Base-by-base conservation (phyloP, 2,113 vertebrate species). In the Okapia johnstoni region DNA sequence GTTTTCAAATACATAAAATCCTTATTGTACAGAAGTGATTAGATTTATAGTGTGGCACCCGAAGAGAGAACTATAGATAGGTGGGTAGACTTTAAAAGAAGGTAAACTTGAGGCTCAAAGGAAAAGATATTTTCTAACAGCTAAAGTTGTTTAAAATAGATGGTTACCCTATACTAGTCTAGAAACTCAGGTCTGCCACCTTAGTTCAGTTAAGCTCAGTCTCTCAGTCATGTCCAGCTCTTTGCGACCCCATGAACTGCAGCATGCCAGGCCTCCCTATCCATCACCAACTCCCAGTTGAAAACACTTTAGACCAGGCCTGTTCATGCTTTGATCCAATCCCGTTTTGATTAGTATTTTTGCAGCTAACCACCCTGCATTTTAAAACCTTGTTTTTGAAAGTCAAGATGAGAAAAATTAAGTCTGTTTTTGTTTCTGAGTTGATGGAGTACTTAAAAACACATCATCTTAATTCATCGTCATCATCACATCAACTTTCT, bases 101-200 rank as follows among this genome's bases (percentile, higher is more conserved):
- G 57, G 25, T 46, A 90, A 28, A 84, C 2, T 48, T 63, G 33
- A 48, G 33, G 10, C 15, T 88, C 26, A 84, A 13, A 43, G n/a
- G 54, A 50, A 86, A 95, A 80, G 6, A 28, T 85, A 33, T 46
- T 90, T 96, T 79, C 50, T 19, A 91, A 55, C 12, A 93, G 86
- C 3, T 50, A 48, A 54, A 48, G 11, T 19, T 86, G 28, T 93
- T 88, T 85, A 88, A 92, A 93, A 36, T 66, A 36, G 9, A 61
- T 19, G 11, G 36, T 46, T 12, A 36, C 5, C 15, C 23, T 73
- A 19, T 7, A 10, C 11, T 25, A 61, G 57, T 60, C 30, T 90
- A 19, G 52, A 90, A 83, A 60, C 55, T 60, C 10, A 43, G 28
- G 14, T 40, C 43, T 58, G 11, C 26, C 70, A 57, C 50, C 10